phyloP scores from a whole-genome alignment of 1,140 invertebrate species.

The Galleria mellonella region DNA sequence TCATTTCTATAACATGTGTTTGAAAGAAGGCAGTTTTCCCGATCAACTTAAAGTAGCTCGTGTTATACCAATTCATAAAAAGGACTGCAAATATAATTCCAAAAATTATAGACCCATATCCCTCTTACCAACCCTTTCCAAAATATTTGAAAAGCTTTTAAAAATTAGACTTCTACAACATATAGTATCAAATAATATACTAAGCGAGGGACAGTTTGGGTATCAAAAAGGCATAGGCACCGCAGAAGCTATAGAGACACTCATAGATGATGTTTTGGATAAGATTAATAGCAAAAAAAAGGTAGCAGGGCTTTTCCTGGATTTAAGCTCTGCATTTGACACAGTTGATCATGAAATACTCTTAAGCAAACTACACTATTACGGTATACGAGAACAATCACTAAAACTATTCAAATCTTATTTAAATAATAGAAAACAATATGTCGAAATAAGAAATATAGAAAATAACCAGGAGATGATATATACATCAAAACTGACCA shows the following conservation, averaged over 20 bases:
- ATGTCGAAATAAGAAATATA: not conserved
- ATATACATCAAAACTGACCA: not conserved
- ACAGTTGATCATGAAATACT: constrained; percentile 4
- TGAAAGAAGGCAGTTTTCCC: not conserved
- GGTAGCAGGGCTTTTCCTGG: constrained; percentile 5
- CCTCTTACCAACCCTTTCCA: not conserved
- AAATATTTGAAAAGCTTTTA: not conserved
- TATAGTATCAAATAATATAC: not conserved
- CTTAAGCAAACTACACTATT: constrained; percentile 4
- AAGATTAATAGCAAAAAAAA: constrained; percentile 7
- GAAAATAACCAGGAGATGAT: not conserved
- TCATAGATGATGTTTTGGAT: not conserved
- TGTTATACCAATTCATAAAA: constrained; percentile 2
- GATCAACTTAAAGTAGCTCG: constrained; percentile 1
- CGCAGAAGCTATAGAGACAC: not conserved
- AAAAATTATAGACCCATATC: not conserved
- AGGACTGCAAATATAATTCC: not conserved
- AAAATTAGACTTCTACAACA: not conserved
- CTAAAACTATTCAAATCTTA: not conserved
- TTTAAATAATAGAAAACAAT: not conserved
- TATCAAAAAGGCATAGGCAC: constrained; percentile 2
- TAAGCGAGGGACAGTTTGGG: constrained; percentile 5
- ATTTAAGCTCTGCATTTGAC: constrained; percentile 11
- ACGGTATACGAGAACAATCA: not conserved
- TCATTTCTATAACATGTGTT: constrained; percentile 9